A percentile compares a stretch with the other conserved stretches of the same genome.
Evolutionary conservation across 2,888 invertebrate species (phyloP).

Genomic region (Nezara viridula): DNA sequence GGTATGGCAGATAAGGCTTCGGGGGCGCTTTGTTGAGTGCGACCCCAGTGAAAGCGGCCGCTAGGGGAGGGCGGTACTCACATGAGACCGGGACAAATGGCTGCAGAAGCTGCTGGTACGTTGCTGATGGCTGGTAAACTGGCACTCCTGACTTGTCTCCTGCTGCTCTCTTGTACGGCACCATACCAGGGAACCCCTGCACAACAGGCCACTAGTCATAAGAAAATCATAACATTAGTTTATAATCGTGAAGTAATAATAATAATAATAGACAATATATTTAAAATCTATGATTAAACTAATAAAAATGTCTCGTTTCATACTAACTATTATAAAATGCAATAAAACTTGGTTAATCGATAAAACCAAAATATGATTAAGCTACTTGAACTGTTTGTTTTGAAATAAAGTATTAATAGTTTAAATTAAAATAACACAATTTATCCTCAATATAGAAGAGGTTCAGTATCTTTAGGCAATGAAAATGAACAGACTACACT

Average conservation of each 20-base stretch:
- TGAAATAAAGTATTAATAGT: neutral
- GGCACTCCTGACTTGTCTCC: conserved; percentile 74
- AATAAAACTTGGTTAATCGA: neutral
- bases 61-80: conserved; percentile 90
- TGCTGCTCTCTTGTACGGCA: conserved; percentile 96
- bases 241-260: conserved; percentile 18
- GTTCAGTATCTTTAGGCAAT: neutral
- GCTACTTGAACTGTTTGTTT: neutral
- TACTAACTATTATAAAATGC: neutral
- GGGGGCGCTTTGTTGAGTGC: conserved; percentile 72
- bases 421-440: neutral
- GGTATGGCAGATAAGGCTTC: conserved; percentile 73
- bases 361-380: conserved; percentile 6
- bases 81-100: conserved; percentile 99
- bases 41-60: conserved; percentile 68
- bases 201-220: conserved; percentile 58
- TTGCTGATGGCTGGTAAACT: conserved; percentile 95
- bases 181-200: conserved; percentile 95
- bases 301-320: neutral
- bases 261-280: neutral
- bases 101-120: conserved; percentile 94
- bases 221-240: conserved; percentile 53
- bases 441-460: neutral
- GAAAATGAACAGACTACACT: neutral
- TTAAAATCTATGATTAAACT: neutral